Base-by-base conservation (phyloP, 1,140 invertebrate genomes). In the Trichogramma pretiosum region DNA sequence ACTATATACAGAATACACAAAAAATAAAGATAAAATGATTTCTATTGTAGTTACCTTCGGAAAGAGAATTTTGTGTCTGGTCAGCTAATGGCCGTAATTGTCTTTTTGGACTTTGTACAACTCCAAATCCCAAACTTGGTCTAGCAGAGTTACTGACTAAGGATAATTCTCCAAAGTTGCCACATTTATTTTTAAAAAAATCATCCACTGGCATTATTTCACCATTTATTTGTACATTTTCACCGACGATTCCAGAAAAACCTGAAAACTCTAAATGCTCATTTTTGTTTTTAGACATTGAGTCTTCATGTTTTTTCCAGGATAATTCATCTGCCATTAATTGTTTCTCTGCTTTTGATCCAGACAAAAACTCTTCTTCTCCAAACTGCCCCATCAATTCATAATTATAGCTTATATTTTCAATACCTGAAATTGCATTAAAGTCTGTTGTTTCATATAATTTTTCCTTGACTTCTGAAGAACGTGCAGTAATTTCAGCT, bases 161-260 rank as follows among this genome's bases (percentile, higher is more conserved):
- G 3, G 54, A 56, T 8, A 68, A 46, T 11, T 54, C 36, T 16
- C 60, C 63, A 2, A 62, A 46, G 36, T 55, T 48, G 22, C 48
- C 58, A 38, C 65, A 67, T 54, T 67, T 69, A 28, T 60, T 53
- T 52, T 56, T 46, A 17, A 69, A 69, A 48, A 58, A 69, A 52
- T 67, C 60, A 32, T 57, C 62, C 16, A 65, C 55, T 5, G 64
- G 61, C 34, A 69, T 41, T 47, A 54, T 63, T 5, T 48, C 50
- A n/a, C 61, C 61, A 44, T 65, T 59, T 10, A 64, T 8, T 34
- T 64, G 52, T 37, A 67, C 50, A 53, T 70, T 58, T 19, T 66
- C 59, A n/a, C 64, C 67, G 5, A 67, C 59, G 16, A 67, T 55
- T 42, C 67, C 67, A 37, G 67, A 70, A 32, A 70, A 64, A 34